Percentiles rank a stretch among this genome's conserved stretches.
These are phyloP conservation scores for Epinotia ramella DNA, from an alignment of 2,888 invertebrate species.

Conservation along the genomic window DNA sequence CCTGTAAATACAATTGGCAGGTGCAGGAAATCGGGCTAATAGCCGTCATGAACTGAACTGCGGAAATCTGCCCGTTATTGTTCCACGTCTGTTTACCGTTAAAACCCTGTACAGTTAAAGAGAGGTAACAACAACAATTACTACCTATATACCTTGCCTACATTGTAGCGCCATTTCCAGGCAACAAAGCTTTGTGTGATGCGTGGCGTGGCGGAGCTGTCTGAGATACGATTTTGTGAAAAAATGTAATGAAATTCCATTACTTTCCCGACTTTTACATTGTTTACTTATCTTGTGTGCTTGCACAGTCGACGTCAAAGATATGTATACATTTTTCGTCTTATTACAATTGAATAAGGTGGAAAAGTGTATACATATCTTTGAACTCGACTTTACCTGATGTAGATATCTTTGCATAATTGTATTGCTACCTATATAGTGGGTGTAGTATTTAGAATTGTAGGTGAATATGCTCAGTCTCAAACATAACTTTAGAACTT, in stretches of 20 bases:
- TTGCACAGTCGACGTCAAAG: no score
- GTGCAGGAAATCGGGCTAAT: constrained; percentile 43
- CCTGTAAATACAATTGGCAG: constrained; percentile 27
- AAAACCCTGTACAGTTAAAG: neutral
- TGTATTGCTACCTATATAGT: no score
- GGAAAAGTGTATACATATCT: no score
- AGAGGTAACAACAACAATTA: neutral
- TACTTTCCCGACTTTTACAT: neutral
- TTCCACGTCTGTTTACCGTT: constrained; percentile 39
- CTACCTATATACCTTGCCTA: neutral
- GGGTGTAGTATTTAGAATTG: no score
- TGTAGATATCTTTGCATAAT: no score
- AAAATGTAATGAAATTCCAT: neutral
- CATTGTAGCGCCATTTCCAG: neutral
- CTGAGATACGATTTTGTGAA: neutral
- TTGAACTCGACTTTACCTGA: no score
- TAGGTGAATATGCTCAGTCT: no score
- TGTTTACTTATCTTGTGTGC: no score
- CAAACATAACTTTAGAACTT: no score
- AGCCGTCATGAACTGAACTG: constrained; percentile 27
- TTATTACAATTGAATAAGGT: no score
- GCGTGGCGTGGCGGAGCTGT: constrained; percentile 2
- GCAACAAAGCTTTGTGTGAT: neutral
- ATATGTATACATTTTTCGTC: no score
- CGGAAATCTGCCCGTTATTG: constrained; percentile 41